Percentiles rank a stretch among this genome's conserved stretches.
Evolutionary conservation across 2,113 vertebrate genomes (phyloP).

Genomic region (Ginglymostoma cirratum): DNA sequence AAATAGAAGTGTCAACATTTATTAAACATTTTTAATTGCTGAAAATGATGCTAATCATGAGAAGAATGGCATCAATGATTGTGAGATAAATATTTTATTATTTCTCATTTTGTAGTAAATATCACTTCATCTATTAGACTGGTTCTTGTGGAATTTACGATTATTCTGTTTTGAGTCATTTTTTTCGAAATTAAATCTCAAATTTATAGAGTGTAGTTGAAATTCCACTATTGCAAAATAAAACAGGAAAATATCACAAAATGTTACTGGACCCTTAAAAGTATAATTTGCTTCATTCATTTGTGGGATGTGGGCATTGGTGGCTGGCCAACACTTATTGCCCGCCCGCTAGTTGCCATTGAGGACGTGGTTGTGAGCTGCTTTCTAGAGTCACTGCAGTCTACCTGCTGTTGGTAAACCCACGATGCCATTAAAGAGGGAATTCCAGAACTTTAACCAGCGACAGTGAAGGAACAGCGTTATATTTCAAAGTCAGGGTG

Average conservation of each 20-base stretch:
- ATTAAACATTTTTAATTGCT: neutral
- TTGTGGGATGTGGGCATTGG: too few relatives aligned
- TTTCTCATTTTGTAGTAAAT: neutral
- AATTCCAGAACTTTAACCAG: too few relatives aligned
- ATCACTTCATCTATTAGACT: neutral
- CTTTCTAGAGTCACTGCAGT: too few relatives aligned
- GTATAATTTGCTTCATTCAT: too few relatives aligned
- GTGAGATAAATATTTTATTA: neutral
- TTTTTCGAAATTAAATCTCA: neutral
- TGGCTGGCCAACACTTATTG: too few relatives aligned
- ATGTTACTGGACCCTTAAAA: neutral
- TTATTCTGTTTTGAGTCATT: neutral
- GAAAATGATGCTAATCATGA: neutral
- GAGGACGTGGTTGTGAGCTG: too few relatives aligned
- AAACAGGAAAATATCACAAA: neutral
- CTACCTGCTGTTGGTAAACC: too few relatives aligned
- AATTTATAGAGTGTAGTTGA: neutral
- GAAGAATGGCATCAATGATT: neutral
- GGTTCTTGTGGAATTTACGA: neutral
- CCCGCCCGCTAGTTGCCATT: too few relatives aligned
- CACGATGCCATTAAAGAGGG: too few relatives aligned
- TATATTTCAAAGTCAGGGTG: too few relatives aligned
- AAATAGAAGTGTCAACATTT: neutral
- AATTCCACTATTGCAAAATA: neutral
- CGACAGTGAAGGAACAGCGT: too few relatives aligned